Base-by-base conservation (phyloP, 2,888 invertebrate genomes). In the Lasioglossum pauxillum region DNA sequence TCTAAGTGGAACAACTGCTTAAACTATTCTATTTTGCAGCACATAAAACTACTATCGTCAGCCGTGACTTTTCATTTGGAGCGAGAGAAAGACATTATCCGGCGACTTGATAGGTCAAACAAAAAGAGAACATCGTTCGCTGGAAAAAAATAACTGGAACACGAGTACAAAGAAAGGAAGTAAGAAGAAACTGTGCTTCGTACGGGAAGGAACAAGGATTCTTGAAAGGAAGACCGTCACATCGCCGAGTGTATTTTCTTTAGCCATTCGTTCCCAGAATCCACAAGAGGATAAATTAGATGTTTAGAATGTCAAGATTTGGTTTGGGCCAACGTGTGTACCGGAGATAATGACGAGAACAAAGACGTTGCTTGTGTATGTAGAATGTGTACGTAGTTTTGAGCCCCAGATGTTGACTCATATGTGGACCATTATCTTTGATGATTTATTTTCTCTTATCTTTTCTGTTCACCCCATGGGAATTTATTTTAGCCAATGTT, bases 241-340 rank as follows among this genome's bases (percentile, higher is more conserved):
- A 31, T 35, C 31, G 23, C n/a, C 78, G 78, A 75, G n/a, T 69
- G 57, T 46, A 57, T n/a, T 64, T 64, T 64, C 64, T 19, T 19
- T 19, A 8, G 64, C 64, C 31, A 31, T 64, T 64, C 31, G 64
- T 46, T 10, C 38, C 83, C 5, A n/a, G 38, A 12, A 14, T 79
- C 57, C 64, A 46, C 64, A 64, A 31, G 31, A 64, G 64, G 64
- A 31, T 64, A 31, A 35, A 64, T 31, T 64, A 64, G 64, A 73
- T 73, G 27, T 46, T 73, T 73, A 27, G 73, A 44, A 73, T 73
- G 73, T 46, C 41, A 73, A 73, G 46, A 16, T 46, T 64, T 64
- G 64, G 19, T 31, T 31, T 64, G 31, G 31, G 31, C n/a, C n/a
- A 5, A 35, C 19, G n/a, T 44, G 46, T 64, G 64, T 64, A 31